A percentile compares a stretch with the other conserved stretches of the same genome.
Conservation (phyloP, 1,140 invertebrate species). For the Trachymyrmex septentrionalis region DNA sequence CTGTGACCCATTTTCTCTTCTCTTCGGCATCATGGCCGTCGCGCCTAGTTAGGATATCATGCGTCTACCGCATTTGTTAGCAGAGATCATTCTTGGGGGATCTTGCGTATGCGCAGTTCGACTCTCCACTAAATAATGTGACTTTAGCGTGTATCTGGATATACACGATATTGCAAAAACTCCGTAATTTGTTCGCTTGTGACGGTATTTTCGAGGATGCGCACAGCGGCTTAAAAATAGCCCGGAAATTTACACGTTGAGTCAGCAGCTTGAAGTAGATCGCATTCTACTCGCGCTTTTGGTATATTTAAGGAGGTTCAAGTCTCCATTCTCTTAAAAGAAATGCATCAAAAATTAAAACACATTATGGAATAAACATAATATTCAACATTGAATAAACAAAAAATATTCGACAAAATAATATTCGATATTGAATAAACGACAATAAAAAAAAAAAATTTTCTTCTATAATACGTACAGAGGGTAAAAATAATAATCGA, state of each 20-base stretch:
- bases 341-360: background rate
- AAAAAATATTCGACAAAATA: background rate
- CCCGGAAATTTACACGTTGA: constrained; percentile 58
- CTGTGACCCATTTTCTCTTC: constrained; percentile 71
- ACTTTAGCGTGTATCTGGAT: too few species aligned
- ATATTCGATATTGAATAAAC: too few species aligned
- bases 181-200: constrained; percentile 25
- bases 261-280: constrained; percentile 56
- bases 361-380: too few species aligned
- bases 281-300: constrained; percentile 28
- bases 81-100: constrained; percentile 21
- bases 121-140: too few species aligned
- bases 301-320: background rate
- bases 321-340: background rate
- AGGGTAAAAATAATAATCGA: background rate
- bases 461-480: background rate
- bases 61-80: background rate
- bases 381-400: too few species aligned
- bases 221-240: constrained; percentile 54
- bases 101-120: background rate
- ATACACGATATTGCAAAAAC: too few species aligned
- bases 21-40: constrained; percentile 17
- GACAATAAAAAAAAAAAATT: background rate
- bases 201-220: constrained; percentile 51
- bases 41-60: background rate